Evolutionary conservation across 53 echinoderm and acorn worm genomes (phyloP), one percentile per base, ranked within the genome.

Genomic region (Glandiceps talaboti): DNA sequence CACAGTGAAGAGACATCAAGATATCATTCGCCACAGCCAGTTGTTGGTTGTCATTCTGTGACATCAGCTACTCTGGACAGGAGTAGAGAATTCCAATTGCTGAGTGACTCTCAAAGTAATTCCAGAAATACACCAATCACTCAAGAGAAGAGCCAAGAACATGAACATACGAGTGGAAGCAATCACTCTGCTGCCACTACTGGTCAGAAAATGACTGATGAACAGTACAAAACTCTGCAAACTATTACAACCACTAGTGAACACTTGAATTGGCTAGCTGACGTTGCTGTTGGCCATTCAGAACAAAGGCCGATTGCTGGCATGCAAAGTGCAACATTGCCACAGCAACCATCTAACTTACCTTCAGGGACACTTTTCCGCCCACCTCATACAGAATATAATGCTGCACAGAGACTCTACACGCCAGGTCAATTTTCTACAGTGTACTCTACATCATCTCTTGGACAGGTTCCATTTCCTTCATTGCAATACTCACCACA

Each of bases 401-500:
- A 45, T 45, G 64, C 64, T 45, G 6, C 64, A 12, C 64, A 45
- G 64, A 45, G 64, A 45, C 64, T 45, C 64, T 45, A 12, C 64
- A 45, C 64, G 64, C 6, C 64, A 45, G 64, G 64, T 45, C 64
- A 45, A 45, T 45, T 45, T 45, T 45, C 64, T 45, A 45, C 64
- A 20, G 64, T 45, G 64, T 45, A 45, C 64, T 45, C 64, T 12
- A 45, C 64, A 12, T 45, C 64, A 45, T 45, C 64, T 6, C 64
- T 45, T 12, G 64, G 64, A 20, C 64, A 45, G 64, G 64, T 45
- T 45, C 64, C 64, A 45, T 45, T 45, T 20, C 64, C 86, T 25
- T 33, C 86, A 6, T 64, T 30, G 26, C 86, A 86, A 74, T 86
- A 82, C 78, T 81, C 86, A 31, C 28, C 86, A 29, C 82, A 82